A percentile compares a stretch with the other conserved stretches of the same genome.
Evolutionary conservation across 2,888 invertebrate species (phyloP).

Genomic region (Apoderus coryli): DNA sequence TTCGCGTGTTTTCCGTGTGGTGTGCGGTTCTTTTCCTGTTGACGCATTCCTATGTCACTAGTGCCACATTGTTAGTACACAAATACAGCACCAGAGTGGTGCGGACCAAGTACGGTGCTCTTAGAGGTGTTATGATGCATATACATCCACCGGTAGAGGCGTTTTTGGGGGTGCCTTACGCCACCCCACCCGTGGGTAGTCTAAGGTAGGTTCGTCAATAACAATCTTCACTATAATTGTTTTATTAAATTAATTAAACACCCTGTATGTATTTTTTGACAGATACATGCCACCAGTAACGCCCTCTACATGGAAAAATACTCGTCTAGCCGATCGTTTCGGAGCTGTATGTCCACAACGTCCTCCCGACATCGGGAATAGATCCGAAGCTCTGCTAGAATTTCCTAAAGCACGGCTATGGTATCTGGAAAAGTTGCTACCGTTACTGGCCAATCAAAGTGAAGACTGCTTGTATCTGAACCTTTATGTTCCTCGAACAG

Average conservation of each 20-base stretch:
- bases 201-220: slow-evolving; percentile 45
- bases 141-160: slow-evolving; percentile 75
- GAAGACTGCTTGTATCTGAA: slow-evolving; percentile 98
- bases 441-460: slow-evolving; percentile 79
- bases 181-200: slow-evolving; percentile 78
- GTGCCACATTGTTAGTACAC: slow-evolving; percentile 47
- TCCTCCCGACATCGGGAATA: slow-evolving; percentile 44
- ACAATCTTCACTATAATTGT: slow-evolving; percentile 1
- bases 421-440: slow-evolving; percentile 70
- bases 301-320: slow-evolving; percentile 75
- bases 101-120: slow-evolving; percentile 76
- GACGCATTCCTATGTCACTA: too few relatives aligned
- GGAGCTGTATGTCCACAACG: slow-evolving; percentile 82
- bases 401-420: slow-evolving; percentile 74
- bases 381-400: slow-evolving; percentile 48
- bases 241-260: too few relatives aligned
- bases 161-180: slow-evolving; percentile 87
- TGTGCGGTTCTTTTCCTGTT: too few relatives aligned
- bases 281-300: slow-evolving; percentile 92
- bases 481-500: slow-evolving; percentile 79
- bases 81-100: slow-evolving; percentile 73
- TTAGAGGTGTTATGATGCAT: slow-evolving; percentile 73
- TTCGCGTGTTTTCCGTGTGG: too few relatives aligned
- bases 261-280: slow-evolving; percentile 12
- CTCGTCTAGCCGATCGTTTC: slow-evolving; percentile 64